phyloP scores from a whole-genome alignment of 1,140 invertebrate species.

The Tetraneura akinire region DNA sequence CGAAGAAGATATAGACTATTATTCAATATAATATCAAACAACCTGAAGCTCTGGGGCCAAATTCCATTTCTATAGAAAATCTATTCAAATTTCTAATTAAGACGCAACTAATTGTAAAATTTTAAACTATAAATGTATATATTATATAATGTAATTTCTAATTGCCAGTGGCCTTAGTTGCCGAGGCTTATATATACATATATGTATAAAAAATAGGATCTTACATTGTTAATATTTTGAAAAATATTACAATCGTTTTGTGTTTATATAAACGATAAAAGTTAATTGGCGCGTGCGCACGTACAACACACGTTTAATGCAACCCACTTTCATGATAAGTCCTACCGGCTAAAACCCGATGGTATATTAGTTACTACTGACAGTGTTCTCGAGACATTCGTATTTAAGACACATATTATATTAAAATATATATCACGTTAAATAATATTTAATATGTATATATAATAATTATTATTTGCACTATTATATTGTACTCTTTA shows the following conservation, averaged over 20 bases:
- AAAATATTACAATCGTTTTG: background rate
- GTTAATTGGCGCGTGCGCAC: constrained; percentile 34
- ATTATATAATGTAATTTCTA: too few species aligned
- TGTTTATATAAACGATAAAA: constrained; percentile 21
- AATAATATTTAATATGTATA: background rate
- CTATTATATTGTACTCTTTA: background rate
- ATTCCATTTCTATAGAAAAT: too few species aligned
- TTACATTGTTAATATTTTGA: background rate
- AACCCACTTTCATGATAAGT: constrained; percentile 44
- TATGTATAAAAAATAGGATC: too few species aligned
- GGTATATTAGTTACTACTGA: background rate
- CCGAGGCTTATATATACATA: too few species aligned
- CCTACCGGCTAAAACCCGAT: constrained; percentile 25
- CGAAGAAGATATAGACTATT: too few species aligned
- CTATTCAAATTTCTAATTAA: too few species aligned
- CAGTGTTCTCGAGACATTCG: constrained; percentile 23
- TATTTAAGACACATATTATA: constrained; percentile 8
- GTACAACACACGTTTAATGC: background rate
- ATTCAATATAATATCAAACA: too few species aligned
- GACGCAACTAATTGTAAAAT: too few species aligned
- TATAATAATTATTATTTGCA: background rate
- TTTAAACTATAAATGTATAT: too few species aligned
- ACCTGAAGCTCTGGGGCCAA: too few species aligned
- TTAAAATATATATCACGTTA: background rate
- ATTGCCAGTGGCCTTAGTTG: too few species aligned